Percentiles rank a stretch among this genome's conserved stretches.
Evolutionary conservation across 2,113 vertebrate species (phyloP).

Genomic region (Leucosticte australis): DNA sequence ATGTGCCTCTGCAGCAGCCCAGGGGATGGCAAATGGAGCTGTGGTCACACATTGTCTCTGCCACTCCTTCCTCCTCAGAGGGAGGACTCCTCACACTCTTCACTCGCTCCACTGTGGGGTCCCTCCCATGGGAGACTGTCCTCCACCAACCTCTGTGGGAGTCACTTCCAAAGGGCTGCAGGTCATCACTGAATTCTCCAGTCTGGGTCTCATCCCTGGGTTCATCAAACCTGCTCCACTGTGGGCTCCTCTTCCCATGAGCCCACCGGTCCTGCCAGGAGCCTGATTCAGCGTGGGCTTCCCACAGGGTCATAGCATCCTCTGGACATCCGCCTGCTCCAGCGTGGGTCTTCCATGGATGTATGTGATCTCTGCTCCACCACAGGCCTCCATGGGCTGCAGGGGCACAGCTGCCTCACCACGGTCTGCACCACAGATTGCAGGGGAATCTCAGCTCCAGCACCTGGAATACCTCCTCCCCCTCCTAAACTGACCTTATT

Average conservation of each 20-base stretch:
- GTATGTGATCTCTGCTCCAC: neutral
- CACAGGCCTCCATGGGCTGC: neutral
- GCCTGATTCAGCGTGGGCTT: rapidly evolving
- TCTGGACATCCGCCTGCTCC: neutral
- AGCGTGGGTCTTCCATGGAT: too few species aligned
- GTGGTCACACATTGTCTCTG: neutral
- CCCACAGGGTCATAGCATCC: too few species aligned
- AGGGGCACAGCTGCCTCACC: neutral
- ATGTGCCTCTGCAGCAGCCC: neutral
- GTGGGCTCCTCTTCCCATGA: neutral
- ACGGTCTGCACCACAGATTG: neutral
- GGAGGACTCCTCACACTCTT: neutral
- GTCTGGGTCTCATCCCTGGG: rapidly evolving
- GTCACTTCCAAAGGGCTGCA: neutral
- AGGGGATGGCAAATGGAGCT: neutral
- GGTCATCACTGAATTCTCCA: neutral
- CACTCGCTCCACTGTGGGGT: neutral
- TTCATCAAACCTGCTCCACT: neutral
- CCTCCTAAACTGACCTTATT: neutral
- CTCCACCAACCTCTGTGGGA: neutral
- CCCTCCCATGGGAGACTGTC: neutral
- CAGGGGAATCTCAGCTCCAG: neutral
- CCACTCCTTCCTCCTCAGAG: neutral
- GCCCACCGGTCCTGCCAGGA: neutral
- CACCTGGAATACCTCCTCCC: neutral